These are phyloP conservation scores for Cephalopholis sonnerati DNA, from an alignment of 2,113 vertebrate species.

Conservation along the genomic window DNA sequence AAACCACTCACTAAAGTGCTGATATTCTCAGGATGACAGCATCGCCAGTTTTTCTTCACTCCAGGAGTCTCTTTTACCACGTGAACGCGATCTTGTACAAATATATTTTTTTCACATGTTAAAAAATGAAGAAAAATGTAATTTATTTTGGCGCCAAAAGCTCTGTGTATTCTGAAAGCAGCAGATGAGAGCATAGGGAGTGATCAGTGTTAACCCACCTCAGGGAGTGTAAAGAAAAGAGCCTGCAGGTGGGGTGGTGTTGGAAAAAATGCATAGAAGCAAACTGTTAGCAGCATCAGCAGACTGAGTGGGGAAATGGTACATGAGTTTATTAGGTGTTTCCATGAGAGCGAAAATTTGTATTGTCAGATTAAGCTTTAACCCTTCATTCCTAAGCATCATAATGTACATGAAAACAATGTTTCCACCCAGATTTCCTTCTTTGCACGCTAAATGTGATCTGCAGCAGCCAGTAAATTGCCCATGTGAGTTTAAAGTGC, in stretches of 20 bases:
- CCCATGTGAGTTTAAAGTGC: slow-evolving; percentile 23
- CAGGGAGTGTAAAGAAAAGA: slow-evolving; percentile 50
- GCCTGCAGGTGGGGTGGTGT: slow-evolving; percentile 42
- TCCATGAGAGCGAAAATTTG: neutral
- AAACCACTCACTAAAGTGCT: neutral
- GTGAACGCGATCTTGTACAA: slow-evolving; percentile 8
- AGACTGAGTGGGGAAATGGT: neutral
- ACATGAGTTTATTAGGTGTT: neutral
- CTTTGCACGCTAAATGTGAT: slow-evolving; percentile 11
- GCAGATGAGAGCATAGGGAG: slow-evolving; percentile 62
- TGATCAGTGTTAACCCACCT: slow-evolving; percentile 40
- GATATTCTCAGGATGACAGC: neutral
- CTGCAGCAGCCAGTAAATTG: slow-evolving; percentile 11
- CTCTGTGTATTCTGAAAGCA: slow-evolving; percentile 34
- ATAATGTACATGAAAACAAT: neutral
- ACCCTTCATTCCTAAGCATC: neutral
- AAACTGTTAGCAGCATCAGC: slow-evolving; percentile 14
- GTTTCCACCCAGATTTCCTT: neutral
- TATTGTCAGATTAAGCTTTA: slow-evolving; percentile 1
- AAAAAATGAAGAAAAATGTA: neutral
- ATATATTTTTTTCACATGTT: slow-evolving; percentile 18
- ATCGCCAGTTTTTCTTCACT: neutral
- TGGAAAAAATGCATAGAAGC: slow-evolving; percentile 21
- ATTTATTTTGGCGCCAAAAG: slow-evolving; percentile 27
- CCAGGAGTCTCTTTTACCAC: neutral